These are phyloP conservation scores for Chrysochloris asiatica DNA, from an alignment of 2,113 vertebrate genomes.

Conservation along the genomic window DNA sequence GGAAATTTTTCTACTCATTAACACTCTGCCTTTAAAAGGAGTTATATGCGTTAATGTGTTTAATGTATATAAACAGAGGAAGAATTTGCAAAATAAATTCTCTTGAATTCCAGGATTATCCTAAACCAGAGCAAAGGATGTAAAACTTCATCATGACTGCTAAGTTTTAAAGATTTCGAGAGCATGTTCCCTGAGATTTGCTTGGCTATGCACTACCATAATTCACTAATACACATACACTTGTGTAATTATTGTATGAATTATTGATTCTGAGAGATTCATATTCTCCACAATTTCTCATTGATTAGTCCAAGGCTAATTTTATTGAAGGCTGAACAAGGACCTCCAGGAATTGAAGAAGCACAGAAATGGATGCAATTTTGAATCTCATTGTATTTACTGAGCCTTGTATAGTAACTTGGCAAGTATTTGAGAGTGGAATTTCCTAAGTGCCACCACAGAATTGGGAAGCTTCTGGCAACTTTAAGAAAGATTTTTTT, in stretches of 20 bases:
- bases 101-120: slow-evolving; percentile 62
- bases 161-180: slow-evolving; percentile 67
- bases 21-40: background rate
- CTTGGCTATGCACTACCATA: slow-evolving; percentile 39
- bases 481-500: slow-evolving; percentile 69
- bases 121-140: slow-evolving; percentile 59
- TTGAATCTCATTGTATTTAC: slow-evolving; percentile 67
- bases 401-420: slow-evolving; percentile 70
- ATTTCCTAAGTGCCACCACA: slow-evolving; percentile 69
- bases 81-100: background rate
- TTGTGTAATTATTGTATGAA: slow-evolving; percentile 80
- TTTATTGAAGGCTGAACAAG: slow-evolving; percentile 81
- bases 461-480: slow-evolving; percentile 69
- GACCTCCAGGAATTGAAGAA: slow-evolving; percentile 77
- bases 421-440: slow-evolving; percentile 62
- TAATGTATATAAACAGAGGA: slow-evolving; percentile 38
- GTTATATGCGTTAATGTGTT: background rate
- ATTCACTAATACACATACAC: slow-evolving; percentile 48
- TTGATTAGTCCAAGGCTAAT: slow-evolving; percentile 80
- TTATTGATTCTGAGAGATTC: slow-evolving; percentile 83
- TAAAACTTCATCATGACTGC: slow-evolving; percentile 68
- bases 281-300: slow-evolving; percentile 79
- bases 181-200: slow-evolving; percentile 66
- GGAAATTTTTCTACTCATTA: background rate
- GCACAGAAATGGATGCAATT: slow-evolving; percentile 77